These are phyloP conservation scores for Dipus sagitta DNA, from an alignment of 2,797 vertebrate genomes.

Conservation along the genomic window DNA sequence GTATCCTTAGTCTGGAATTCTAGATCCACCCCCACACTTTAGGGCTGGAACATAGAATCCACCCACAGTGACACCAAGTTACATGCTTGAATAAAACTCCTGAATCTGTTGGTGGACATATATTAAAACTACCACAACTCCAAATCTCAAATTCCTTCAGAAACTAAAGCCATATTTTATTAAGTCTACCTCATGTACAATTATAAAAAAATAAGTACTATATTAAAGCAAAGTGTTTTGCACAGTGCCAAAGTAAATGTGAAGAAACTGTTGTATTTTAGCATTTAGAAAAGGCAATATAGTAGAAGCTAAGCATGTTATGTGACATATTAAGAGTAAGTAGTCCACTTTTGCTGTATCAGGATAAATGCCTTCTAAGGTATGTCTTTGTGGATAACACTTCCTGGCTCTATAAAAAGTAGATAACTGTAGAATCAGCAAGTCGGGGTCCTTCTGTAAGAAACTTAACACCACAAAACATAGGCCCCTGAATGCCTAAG, in stretches of 20 bases:
- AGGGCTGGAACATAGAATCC: too few relatives aligned
- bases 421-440: background rate
- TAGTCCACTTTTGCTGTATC: background rate
- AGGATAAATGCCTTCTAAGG: background rate
- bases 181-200: background rate
- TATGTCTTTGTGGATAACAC: background rate
- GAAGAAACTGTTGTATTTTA: background rate
- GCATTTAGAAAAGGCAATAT: background rate
- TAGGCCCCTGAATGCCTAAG: background rate
- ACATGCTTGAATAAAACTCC: too few relatives aligned
- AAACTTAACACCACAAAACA: background rate
- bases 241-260: background rate
- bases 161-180: slow-evolving; percentile 15
- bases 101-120: too few relatives aligned
- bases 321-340: background rate
- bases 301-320: background rate
- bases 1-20: too few relatives aligned
- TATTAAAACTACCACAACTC: background rate
- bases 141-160: slow-evolving; percentile 36
- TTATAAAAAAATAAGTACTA: background rate
- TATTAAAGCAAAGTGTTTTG: background rate
- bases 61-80: too few relatives aligned
- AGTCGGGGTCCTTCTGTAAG: background rate
- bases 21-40: too few relatives aligned
- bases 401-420: background rate